Percentiles rank a stretch among this genome's conserved stretches.
These are phyloP conservation scores for Alouatta palliata DNA, from an alignment of 2,113 vertebrate species.

Conservation along the genomic window DNA sequence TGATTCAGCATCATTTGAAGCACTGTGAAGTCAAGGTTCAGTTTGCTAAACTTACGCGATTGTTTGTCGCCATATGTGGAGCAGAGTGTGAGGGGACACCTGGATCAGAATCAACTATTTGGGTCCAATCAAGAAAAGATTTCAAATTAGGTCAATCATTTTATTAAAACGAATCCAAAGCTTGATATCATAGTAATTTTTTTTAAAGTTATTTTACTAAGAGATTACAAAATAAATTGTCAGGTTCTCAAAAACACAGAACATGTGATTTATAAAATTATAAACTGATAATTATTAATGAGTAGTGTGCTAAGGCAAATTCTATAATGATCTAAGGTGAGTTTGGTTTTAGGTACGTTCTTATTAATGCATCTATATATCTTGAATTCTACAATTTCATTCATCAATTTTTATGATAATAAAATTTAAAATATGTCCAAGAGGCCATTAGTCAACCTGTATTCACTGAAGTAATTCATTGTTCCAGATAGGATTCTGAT, in stretches of 20 bases:
- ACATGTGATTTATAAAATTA: conserved; percentile 17
- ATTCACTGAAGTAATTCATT: not conserved
- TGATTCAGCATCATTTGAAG: conserved; percentile 24
- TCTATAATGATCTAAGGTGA: not conserved
- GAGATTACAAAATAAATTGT: not conserved
- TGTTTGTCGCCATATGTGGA: not conserved
- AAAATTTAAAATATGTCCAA: not conserved
- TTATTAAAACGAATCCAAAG: not conserved
- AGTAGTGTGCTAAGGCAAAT: not conserved
- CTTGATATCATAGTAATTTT: not conserved
- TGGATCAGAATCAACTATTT: conserved; percentile 58
- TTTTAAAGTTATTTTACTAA: not conserved
- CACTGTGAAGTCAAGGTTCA: not conserved
- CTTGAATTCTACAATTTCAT: not conserved
- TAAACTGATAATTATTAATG: not conserved
- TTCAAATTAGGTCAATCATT: not conserved
- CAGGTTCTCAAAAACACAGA: not conserved
- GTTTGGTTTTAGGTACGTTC: not conserved
- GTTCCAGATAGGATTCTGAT: not conserved
- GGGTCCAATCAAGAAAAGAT: conserved; percentile 44
- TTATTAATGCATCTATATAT: not conserved
- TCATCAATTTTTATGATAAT: not conserved
- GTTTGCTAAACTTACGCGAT: conserved; percentile 42
- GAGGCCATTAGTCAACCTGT: not conserved
- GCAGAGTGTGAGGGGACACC: conserved; percentile 23